Percentiles rank a stretch among this genome's conserved stretches.
These are phyloP conservation scores for Aselliscus stoliczkanus DNA, from an alignment of 2,797 vertebrate species.

Conservation along the genomic window DNA sequence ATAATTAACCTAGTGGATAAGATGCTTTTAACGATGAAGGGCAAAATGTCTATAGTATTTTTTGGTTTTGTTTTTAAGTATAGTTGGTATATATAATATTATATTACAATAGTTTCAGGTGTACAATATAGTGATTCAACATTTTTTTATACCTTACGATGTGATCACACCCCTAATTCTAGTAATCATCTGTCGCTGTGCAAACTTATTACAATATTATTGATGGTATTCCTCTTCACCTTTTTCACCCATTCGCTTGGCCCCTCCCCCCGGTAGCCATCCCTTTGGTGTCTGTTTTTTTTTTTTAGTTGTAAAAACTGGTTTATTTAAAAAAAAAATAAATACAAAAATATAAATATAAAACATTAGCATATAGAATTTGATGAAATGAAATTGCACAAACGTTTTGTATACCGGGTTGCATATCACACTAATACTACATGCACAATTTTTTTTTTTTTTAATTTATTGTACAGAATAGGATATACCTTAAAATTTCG, in stretches of 20 bases:
- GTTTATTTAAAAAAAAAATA: conserved; percentile 98
- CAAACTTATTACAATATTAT: not conserved
- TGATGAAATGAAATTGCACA: conserved; percentile 89
- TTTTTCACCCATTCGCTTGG: not conserved
- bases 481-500: conserved; percentile 74
- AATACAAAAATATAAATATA: conserved; percentile 99
- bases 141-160: not conserved
- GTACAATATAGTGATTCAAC: not conserved
- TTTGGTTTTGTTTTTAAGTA: not conserved
- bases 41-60: not conserved
- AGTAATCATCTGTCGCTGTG: not conserved
- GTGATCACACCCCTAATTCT: not conserved
- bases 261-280: not conserved
- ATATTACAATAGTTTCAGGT: not conserved
- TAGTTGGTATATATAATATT: not conserved
- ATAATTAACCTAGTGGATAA: not conserved
- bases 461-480: conserved; percentile 84
- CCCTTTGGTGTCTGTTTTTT: not conserved
- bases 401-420: conserved; percentile 83
- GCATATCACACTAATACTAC: conserved; percentile 87
- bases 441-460: conserved; percentile 80
- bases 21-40: not conserved
- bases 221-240: not conserved
- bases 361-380: conserved; percentile 94
- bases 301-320: conserved; percentile 88